Conservation (phyloP, 2,888 invertebrate genomes). For the Yponomeuta evonymella region DNA sequence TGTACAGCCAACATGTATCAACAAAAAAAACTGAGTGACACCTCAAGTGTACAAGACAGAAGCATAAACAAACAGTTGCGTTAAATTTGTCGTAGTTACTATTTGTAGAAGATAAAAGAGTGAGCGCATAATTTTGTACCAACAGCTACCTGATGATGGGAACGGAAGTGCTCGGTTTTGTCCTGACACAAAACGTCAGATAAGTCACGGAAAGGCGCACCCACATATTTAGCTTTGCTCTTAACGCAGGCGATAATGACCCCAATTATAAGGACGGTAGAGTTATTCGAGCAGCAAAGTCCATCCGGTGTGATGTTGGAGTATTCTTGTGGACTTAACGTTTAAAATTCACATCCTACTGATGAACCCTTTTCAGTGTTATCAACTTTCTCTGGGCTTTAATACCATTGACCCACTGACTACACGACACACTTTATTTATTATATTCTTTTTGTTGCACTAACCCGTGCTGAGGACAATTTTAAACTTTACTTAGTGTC, state of each 20-base stretch:
- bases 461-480: too few species aligned
- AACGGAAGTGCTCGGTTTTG: conserved; percentile 9
- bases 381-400: background rate
- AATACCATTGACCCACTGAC: background rate
- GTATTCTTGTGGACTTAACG: background rate
- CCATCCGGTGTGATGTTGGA: background rate
- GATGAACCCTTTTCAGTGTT: conserved; percentile 10
- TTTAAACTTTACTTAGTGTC: background rate
- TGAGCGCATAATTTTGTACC: conserved; percentile 5
- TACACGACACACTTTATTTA: background rate
- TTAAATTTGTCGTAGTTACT: conserved; percentile 7
- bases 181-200: conserved; percentile 1
- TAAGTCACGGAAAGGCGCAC: background rate
- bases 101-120: conserved; percentile 14
- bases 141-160: conserved; percentile 7
- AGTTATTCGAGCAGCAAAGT: conserved; percentile 4
- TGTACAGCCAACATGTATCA: too few species aligned
- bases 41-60: conserved; percentile 12
- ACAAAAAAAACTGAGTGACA: background rate
- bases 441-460: background rate
- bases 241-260: background rate
- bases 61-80: conserved; percentile 16
- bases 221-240: background rate
- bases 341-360: conserved; percentile 2
- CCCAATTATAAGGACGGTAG: background rate